phyloP scores from a whole-genome alignment of 2,888 invertebrate genomes.

The Trisateles emortualis region DNA sequence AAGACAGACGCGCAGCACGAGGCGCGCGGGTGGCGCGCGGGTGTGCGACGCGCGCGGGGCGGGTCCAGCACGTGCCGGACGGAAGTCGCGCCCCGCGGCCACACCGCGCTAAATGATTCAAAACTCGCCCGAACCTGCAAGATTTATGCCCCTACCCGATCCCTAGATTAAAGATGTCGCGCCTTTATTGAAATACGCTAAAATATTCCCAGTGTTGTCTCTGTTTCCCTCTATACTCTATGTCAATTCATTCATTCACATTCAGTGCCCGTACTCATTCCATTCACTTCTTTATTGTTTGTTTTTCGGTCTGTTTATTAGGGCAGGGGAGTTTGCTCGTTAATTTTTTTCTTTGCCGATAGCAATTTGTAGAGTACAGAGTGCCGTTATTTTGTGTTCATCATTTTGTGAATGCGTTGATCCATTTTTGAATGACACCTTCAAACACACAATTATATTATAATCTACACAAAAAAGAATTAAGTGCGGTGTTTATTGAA shows the following conservation, averaged over 20 bases:
- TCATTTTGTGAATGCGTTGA: neutral
- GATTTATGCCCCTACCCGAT: constrained; percentile 85
- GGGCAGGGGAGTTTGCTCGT: constrained; percentile 56
- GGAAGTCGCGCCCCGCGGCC: constrained; percentile 81
- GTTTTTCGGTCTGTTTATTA: constrained; percentile 71
- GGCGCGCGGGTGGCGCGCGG: constrained; percentile 54
- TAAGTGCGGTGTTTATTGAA: neutral
- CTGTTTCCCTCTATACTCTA: constrained; percentile 20
- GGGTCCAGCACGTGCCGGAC: constrained; percentile 81
- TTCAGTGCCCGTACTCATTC: constrained; percentile 71
- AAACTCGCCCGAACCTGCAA: constrained; percentile 85
- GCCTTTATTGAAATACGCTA: constrained; percentile 84
- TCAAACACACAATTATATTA: too few species aligned
- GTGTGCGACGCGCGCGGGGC: constrained; percentile 50
- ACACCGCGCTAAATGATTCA: constrained; percentile 86
- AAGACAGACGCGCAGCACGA: constrained; percentile 82
- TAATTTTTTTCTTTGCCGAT: constrained; percentile 53
- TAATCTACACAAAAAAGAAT: too few species aligned
- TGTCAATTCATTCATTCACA: constrained; percentile 65
- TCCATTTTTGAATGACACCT: neutral
- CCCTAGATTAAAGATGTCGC: constrained; percentile 87
- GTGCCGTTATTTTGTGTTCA: constrained; percentile 27
- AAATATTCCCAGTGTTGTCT: constrained; percentile 52
- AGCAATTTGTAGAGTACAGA: constrained; percentile 48
- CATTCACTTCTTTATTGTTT: constrained; percentile 80